phyloP scores from a whole-genome alignment of 2,113 vertebrate genomes.

The Mixornis gularis region DNA sequence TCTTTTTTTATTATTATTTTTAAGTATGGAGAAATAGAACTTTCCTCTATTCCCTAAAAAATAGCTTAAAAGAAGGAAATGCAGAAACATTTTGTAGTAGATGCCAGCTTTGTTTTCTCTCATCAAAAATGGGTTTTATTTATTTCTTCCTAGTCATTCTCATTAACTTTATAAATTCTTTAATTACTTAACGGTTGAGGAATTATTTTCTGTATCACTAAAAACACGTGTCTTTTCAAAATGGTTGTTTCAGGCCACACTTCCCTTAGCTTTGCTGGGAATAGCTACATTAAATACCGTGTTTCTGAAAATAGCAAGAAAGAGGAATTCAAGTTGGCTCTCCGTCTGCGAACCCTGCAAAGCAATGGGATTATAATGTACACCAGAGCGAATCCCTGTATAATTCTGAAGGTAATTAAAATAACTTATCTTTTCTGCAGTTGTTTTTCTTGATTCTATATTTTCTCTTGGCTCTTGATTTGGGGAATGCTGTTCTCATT shows the following conservation, averaged over 20 bases:
- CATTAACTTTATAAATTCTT: background rate
- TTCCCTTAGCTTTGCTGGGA: conserved; percentile 94
- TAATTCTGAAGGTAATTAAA: conserved; percentile 87
- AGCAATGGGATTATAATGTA: conserved; percentile 94
- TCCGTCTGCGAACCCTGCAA: conserved; percentile 91
- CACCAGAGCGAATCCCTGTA: conserved; percentile 87
- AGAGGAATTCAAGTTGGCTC: conserved; percentile 87
- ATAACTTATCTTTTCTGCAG: conserved; percentile 17
- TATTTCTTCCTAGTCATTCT: conserved; percentile 14
- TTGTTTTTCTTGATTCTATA: conserved; percentile 36
- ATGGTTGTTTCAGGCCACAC: conserved; percentile 83
- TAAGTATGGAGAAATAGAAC: background rate
- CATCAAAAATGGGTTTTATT: background rate
- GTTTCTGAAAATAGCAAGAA: conserved; percentile 84
- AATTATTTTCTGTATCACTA: conserved; percentile 28
- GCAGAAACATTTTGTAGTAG: background rate
- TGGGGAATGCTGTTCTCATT: conserved; percentile 35
- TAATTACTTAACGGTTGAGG: conserved; percentile 5
- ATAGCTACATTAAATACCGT: conserved; percentile 95
- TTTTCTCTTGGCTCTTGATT: conserved; percentile 34
- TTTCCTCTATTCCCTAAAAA: background rate
- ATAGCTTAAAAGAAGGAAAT: background rate
- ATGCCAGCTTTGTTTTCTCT: background rate
- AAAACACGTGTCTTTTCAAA: conserved; percentile 50
- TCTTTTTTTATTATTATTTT: background rate